Evolutionary conservation across 35 echinoderm and acorn worm genomes (phyloP).

Genomic region (Diadema setosum): DNA sequence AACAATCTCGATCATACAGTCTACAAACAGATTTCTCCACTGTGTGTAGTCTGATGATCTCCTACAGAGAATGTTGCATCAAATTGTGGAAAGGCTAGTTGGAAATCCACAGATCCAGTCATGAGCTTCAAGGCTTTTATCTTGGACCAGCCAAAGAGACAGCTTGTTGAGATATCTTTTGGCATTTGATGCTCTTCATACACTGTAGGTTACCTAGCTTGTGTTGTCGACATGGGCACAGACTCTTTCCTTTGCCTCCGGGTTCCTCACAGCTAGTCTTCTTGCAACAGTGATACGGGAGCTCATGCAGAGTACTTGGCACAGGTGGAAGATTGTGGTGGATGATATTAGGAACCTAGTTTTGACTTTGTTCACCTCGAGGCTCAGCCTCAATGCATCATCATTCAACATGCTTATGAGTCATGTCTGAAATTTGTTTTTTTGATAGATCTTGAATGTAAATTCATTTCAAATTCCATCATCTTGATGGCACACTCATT

Average conservation of each 20-base stretch:
- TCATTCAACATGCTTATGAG: too few relatives aligned
- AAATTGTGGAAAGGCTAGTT: not conserved
- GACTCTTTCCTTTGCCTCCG: not conserved
- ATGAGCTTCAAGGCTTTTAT: not conserved
- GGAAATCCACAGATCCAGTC: not conserved
- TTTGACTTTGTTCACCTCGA: too few relatives aligned
- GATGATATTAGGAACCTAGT: too few relatives aligned
- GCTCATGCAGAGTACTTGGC: not conserved
- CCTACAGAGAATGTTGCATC: not conserved
- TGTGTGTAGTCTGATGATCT: not conserved
- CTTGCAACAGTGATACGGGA: not conserved
- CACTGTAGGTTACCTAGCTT: not conserved
- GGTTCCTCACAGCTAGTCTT: not conserved
- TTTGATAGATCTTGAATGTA: too few relatives aligned
- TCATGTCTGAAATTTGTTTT: too few relatives aligned
- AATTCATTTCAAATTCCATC: too few relatives aligned
- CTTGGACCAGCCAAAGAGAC: not conserved
- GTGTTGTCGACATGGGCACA: not conserved
- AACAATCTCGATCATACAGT: not conserved
- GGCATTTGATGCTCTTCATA: not conserved
- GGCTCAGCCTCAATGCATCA: too few relatives aligned
- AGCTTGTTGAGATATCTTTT: not conserved
- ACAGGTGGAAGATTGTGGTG: not conserved
- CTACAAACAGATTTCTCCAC: not conserved
- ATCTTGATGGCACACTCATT: too few relatives aligned